phyloP scores from a whole-genome alignment of 2,888 invertebrate genomes.

The Ophion costatus region DNA sequence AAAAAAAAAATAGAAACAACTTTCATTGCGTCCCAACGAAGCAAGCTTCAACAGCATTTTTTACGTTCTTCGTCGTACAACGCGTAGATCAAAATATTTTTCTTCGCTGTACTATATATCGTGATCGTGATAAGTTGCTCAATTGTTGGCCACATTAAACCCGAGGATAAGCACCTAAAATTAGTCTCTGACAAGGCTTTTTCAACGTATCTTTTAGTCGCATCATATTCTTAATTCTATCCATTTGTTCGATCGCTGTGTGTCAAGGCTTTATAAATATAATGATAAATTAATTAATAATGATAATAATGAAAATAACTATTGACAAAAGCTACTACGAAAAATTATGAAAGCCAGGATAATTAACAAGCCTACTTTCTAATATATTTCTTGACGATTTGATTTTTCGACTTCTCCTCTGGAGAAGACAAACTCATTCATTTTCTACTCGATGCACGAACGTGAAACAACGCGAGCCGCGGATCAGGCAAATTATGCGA shows the following conservation, averaged over 20 bases:
- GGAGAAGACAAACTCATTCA: not conserved
- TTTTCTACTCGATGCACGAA: not conserved
- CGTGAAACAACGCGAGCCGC: not conserved
- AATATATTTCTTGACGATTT: not conserved
- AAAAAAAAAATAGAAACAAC: too few relatives aligned
- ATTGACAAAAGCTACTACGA: not conserved
- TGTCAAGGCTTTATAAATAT: not conserved
- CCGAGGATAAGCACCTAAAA: not conserved
- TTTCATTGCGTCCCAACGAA: too few relatives aligned
- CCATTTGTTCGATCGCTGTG: not conserved
- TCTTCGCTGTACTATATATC: slow-evolving; percentile 9
- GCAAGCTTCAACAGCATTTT: too few relatives aligned
- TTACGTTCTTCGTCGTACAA: not conserved
- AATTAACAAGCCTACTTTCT: not conserved
- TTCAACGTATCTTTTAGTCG: not conserved
- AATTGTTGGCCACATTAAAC: slow-evolving; percentile 36
- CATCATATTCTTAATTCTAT: not conserved
- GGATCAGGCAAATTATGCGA: not conserved
- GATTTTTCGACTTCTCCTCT: not conserved
- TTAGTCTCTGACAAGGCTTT: not conserved
- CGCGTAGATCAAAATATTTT: not conserved
- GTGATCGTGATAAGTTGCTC: slow-evolving; percentile 40
- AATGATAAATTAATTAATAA: not conserved
- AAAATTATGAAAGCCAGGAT: not conserved
- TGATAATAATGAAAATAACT: not conserved